Conservation (phyloP, 2,113 vertebrate species). For the Petaurus breviceps region DNA sequence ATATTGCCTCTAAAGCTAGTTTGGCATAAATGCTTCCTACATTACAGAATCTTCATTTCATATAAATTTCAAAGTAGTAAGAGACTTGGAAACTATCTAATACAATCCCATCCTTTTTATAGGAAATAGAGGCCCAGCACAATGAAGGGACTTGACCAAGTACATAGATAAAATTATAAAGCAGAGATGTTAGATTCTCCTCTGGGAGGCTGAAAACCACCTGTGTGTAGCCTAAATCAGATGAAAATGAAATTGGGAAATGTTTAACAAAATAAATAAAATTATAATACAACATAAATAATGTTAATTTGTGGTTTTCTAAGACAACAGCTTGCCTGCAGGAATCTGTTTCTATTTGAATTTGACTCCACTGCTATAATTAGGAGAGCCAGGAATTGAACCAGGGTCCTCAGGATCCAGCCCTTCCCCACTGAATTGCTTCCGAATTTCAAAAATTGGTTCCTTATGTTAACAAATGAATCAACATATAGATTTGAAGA, state of each 20-base stretch:
- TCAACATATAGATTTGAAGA: neutral
- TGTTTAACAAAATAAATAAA: neutral
- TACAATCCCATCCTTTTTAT: constrained; percentile 18
- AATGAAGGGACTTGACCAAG: neutral
- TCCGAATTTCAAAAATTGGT: neutral
- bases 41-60: constrained; percentile 22
- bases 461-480: neutral
- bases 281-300: neutral
- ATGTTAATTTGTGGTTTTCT: neutral
- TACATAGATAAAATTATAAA: neutral
- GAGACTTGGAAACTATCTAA: neutral
- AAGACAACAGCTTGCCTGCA: neutral
- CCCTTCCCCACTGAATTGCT: neutral
- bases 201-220: neutral
- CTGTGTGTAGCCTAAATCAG: neutral
- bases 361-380: neutral
- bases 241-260: neutral
- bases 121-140: neutral
- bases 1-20: neutral
- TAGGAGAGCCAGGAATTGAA: neutral
- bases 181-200: neutral
- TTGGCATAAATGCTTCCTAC: constrained; percentile 24
- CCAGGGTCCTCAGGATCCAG: neutral
- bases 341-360: neutral
- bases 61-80: neutral